Conservation (phyloP, 2,888 invertebrate genomes). For the Cancer borealis region DNA sequence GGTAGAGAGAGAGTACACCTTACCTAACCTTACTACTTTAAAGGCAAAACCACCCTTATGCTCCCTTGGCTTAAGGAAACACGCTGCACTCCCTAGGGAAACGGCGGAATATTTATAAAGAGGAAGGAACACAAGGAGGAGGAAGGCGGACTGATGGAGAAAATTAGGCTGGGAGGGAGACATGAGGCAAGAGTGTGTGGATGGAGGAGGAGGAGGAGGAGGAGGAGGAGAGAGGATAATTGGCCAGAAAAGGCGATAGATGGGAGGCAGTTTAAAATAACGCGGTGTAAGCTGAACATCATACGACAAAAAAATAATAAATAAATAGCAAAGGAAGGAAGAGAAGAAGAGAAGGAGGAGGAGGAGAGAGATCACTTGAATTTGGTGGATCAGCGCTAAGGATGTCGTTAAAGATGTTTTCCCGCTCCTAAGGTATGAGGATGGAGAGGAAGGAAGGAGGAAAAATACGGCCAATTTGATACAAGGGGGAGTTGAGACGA, state of each 20-base stretch:
- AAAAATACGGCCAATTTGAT: not conserved
- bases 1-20: not conserved
- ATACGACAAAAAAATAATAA: not conserved
- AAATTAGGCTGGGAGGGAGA: constrained; percentile 9
- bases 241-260: not conserved
- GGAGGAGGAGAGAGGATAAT: not conserved
- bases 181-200: not conserved
- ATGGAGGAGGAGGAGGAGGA: constrained; percentile 12
- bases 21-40: not conserved
- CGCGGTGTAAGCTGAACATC: not conserved
- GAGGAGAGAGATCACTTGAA: constrained; percentile 2
- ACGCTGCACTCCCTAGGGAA: not conserved
- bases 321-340: not conserved
- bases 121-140: not conserved
- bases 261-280: not conserved
- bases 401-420: not conserved
- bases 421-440: not conserved
- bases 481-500: not conserved
- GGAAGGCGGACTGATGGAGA: not conserved
- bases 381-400: not conserved
- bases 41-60: not conserved
- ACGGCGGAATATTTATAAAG: not conserved
- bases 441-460: not conserved
- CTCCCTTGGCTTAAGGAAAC: not conserved
- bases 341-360: not conserved